Percentiles rank a stretch among this genome's conserved stretches.
These are phyloP conservation scores for Nycticorax nycticorax DNA, from an alignment of 2,113 vertebrate species.

Conservation along the genomic window DNA sequence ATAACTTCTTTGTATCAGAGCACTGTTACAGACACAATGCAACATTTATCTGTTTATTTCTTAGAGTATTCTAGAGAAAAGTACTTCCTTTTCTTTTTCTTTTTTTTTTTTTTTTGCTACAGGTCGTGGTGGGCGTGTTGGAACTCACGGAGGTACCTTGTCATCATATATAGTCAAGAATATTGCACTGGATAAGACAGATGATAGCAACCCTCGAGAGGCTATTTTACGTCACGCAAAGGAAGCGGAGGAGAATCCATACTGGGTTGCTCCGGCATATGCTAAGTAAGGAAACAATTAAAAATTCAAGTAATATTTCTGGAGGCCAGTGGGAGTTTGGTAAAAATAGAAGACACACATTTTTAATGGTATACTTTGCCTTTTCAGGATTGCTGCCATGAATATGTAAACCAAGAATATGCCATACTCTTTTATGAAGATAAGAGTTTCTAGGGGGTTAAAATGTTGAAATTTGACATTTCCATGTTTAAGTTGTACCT, in stretches of 20 bases:
- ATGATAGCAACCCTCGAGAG: conserved; percentile 95
- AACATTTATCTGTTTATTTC: neutral
- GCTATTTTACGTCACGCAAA: conserved; percentile 94
- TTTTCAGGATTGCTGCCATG: neutral
- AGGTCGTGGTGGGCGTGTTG: conserved; percentile 95
- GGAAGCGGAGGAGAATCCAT: conserved; percentile 91
- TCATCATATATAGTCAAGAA: conserved; percentile 99
- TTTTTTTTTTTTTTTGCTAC: neutral
- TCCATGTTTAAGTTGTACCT: neutral
- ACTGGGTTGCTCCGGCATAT: conserved; percentile 94
- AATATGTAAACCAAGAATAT: neutral
- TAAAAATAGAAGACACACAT: neutral
- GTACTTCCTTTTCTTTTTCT: neutral
- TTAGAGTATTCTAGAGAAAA: neutral
- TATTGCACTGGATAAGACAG: conserved; percentile 94
- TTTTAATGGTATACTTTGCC: neutral
- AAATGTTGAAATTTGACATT: neutral
- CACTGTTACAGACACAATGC: neutral
- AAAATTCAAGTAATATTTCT: neutral
- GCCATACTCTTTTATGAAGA: neutral
- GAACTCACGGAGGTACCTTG: conserved; percentile 92
- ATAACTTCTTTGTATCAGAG: neutral
- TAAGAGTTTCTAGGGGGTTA: neutral
- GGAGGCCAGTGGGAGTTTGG: neutral
- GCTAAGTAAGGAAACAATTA: conserved; percentile 79